Base-by-base conservation (phyloP, 2,797 vertebrate species). In the Sebastiscus albofasciatus region DNA sequence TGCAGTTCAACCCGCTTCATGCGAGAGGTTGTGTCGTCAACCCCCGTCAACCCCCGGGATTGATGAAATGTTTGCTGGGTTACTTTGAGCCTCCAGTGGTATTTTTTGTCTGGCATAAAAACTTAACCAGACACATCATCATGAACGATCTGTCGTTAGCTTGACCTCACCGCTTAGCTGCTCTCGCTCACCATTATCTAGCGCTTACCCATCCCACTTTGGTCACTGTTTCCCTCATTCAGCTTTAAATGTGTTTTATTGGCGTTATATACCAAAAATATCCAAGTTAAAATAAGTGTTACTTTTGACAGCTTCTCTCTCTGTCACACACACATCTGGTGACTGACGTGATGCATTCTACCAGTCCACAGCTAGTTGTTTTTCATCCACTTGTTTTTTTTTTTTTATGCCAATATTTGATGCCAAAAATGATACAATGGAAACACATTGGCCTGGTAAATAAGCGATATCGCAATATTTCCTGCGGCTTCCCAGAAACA, bases 81-180 rank as follows among this genome's bases (percentile, higher is more conserved):
- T 22, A 82, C 54, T 67, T 39, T 84, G 31, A 88, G 70, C 42
- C 31, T 83, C 65, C 29, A 1, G 42, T 77, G 72, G 67, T 70
- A 77, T 65, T 67, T 67, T 73, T 62, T 62, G 26, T 84, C 75
- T 83, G 74, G 80, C 71, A 79, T 75, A 66, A 86, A 83, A 88
- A 56, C 69, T 27, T 75, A 80, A 58, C n/a, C 73, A 83, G 84
- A 82, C 82, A 85, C 84, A 70, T 90, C 68, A 76, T 90, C 75
- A 86, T 59, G 66, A 59, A 73, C 5, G n/a, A 75, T 85, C 76
- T 75, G 80, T 79, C 64, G n/a, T 87, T 75, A 72, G 68, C 67
- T 14, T 71, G 79, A 83, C 81, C 72, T 86, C 65, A 42, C 20
- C 58, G 27, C 33, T 73, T 46, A 46, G 75, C 80, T 75, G 76